phyloP scores from a whole-genome alignment of 2,797 vertebrate genomes.

The Taenioides sp. region DNA sequence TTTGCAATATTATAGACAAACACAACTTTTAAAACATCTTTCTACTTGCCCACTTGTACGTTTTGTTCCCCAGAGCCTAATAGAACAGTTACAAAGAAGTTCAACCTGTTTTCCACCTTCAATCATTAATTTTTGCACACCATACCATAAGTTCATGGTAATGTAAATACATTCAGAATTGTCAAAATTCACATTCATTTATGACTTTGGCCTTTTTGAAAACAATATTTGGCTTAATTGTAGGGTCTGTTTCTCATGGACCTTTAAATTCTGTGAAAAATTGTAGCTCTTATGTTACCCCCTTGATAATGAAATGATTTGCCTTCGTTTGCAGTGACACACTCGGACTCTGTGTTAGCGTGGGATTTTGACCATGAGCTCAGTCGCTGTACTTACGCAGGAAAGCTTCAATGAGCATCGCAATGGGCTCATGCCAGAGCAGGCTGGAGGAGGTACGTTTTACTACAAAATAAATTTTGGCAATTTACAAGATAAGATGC shows the following conservation, averaged over 20 bases:
- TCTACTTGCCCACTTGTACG: background rate
- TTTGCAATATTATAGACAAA: background rate
- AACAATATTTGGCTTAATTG: background rate
- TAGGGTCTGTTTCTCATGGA: background rate
- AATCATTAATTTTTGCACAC: background rate
- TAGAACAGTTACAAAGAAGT: background rate
- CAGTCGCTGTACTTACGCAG: constrained; percentile 99
- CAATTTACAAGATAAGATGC: background rate
- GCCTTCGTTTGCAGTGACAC: constrained; percentile 82
- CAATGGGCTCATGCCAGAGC: constrained; percentile 92
- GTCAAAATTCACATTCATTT: background rate
- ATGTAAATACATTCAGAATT: too few relatives aligned
- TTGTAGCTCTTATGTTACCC: background rate
- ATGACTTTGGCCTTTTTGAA: background rate
- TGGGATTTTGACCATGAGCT: constrained; percentile 98
- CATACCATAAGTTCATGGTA: background rate
- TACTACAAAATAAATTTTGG: background rate
- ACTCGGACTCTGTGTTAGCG: constrained; percentile 92
- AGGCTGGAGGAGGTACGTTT: constrained; percentile 72
- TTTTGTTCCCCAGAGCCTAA: background rate
- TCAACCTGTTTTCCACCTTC: background rate
- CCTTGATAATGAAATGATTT: background rate
- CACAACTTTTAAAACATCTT: background rate
- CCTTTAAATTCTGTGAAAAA: background rate
- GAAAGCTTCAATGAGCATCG: constrained; percentile 99